A percentile compares a stretch with the other conserved stretches of the same genome.
phyloP scores from a whole-genome alignment of 2,113 vertebrate species.

The Syngnathus floridae region DNA sequence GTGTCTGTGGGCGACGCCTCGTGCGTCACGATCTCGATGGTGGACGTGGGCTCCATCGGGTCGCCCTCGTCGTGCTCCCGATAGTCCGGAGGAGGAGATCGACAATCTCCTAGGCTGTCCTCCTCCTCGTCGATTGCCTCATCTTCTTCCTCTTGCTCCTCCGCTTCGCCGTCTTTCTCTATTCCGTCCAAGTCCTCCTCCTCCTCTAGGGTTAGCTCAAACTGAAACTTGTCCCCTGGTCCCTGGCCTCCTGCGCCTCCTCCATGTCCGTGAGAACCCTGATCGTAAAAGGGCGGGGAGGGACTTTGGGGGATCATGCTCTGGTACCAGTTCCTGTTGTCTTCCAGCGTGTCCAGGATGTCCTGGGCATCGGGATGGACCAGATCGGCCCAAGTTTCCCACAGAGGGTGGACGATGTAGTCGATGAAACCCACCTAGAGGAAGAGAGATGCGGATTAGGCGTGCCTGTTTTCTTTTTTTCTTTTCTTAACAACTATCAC shows the following conservation, averaged over 20 bases:
- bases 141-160: constrained; percentile 69
- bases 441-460: neutral
- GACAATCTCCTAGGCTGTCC: constrained; percentile 53
- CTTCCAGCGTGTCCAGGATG: constrained; percentile 95
- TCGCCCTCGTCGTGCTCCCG: constrained; percentile 48
- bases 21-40: constrained; percentile 81
- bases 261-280: constrained; percentile 78
- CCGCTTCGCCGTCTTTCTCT: constrained; percentile 78
- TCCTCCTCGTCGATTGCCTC: constrained; percentile 75
- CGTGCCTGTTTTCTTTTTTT: neutral
- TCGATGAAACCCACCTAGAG: constrained; percentile 94
- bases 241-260: constrained; percentile 69
- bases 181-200: constrained; percentile 90
- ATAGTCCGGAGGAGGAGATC: constrained; percentile 57
- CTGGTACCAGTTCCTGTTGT: constrained; percentile 99
- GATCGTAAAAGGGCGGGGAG: constrained; percentile 88
- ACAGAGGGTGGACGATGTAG: constrained; percentile 96
- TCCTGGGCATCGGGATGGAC: constrained; percentile 97
- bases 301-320: constrained; percentile 99
- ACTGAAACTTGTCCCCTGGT: constrained; percentile 92
- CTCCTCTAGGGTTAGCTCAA: constrained; percentile 95
- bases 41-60: constrained; percentile 62
- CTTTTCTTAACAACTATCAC: too few species aligned
- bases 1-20: constrained; percentile 87
- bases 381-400: constrained; percentile 98